A percentile compares a stretch with the other conserved stretches of the same genome.
Evolutionary conservation across 2,888 invertebrate genomes (phyloP).

Genomic region (Protonemura montana): DNA sequence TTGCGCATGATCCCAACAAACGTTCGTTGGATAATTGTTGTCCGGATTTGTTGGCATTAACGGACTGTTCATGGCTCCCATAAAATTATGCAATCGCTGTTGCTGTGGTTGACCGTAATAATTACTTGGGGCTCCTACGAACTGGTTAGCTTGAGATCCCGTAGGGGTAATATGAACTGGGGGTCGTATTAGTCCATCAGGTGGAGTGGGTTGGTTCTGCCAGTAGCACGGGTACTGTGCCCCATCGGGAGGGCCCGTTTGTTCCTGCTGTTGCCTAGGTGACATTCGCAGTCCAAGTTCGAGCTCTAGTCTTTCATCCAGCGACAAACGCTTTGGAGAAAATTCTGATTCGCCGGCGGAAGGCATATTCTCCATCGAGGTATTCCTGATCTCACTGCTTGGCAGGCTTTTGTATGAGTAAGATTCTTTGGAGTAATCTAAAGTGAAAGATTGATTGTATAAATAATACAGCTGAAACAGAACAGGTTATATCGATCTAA

Average conservation of each 20-base stretch:
- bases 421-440: not conserved
- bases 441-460: not conserved
- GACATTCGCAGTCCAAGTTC: slow-evolving; percentile 65
- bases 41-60: slow-evolving; percentile 28
- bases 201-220: not conserved
- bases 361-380: not conserved
- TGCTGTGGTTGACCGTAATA: slow-evolving; percentile 9
- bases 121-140: not conserved
- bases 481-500: too few species aligned
- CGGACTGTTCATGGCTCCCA: slow-evolving; percentile 18
- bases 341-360: slow-evolving; percentile 38
- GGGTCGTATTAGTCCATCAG: not conserved
- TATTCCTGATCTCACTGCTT: not conserved
- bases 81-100: not conserved
- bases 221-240: slow-evolving; percentile 38
- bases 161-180: not conserved
- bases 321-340: slow-evolving; percentile 64
- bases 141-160: not conserved
- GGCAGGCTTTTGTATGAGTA: not conserved
- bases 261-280: slow-evolving; percentile 51
- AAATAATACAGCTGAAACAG: too few species aligned
- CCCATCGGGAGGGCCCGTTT: slow-evolving; percentile 45
- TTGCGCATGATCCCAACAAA: slow-evolving; percentile 66
- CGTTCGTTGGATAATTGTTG: not conserved
- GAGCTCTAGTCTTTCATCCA: slow-evolving; percentile 68